phyloP scores from a whole-genome alignment of 2,888 invertebrate genomes.

The Phlogophora meticulosa region DNA sequence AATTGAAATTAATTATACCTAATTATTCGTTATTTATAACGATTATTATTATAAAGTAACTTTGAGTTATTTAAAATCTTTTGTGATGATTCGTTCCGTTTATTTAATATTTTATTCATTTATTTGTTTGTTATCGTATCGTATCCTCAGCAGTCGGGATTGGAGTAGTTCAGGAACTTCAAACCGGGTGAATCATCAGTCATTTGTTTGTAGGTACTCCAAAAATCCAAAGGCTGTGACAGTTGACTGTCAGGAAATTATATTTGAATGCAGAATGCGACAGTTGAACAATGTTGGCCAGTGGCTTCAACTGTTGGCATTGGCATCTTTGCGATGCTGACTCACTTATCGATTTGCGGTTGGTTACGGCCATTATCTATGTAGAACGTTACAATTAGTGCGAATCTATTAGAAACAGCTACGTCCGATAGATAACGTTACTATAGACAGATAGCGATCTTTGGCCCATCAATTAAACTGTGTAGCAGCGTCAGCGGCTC shows the following conservation, averaged over 20 bases:
- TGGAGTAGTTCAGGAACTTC: neutral
- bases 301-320: slow-evolving; percentile 23
- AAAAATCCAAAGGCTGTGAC: slow-evolving; percentile 16
- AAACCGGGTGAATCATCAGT: slow-evolving; percentile 6
- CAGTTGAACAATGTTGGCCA: slow-evolving; percentile 36
- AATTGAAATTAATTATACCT: slow-evolving; percentile 46
- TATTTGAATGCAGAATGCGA: slow-evolving; percentile 12
- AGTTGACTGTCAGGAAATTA: slow-evolving; percentile 11
- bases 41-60: slow-evolving; percentile 39
- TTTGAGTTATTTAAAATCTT: slow-evolving; percentile 26
- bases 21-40: slow-evolving; percentile 52
- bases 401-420: slow-evolving; percentile 73
- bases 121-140: neutral
- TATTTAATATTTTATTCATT: neutral
- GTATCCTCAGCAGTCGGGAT: neutral
- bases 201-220: slow-evolving; percentile 1
- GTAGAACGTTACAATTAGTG: slow-evolving; percentile 72
- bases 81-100: neutral
- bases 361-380: slow-evolving; percentile 62
- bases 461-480: slow-evolving; percentile 81
- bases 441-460: slow-evolving; percentile 71
- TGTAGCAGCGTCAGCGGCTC: slow-evolving; percentile 72
- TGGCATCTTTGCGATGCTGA: slow-evolving; percentile 23
- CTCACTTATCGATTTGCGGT: slow-evolving; percentile 56
- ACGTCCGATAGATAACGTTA: slow-evolving; percentile 69